A percentile compares a stretch with the other conserved stretches of the same genome.
phyloP scores from a whole-genome alignment of 2,113 vertebrate species.

The Perca schrenkii region DNA sequence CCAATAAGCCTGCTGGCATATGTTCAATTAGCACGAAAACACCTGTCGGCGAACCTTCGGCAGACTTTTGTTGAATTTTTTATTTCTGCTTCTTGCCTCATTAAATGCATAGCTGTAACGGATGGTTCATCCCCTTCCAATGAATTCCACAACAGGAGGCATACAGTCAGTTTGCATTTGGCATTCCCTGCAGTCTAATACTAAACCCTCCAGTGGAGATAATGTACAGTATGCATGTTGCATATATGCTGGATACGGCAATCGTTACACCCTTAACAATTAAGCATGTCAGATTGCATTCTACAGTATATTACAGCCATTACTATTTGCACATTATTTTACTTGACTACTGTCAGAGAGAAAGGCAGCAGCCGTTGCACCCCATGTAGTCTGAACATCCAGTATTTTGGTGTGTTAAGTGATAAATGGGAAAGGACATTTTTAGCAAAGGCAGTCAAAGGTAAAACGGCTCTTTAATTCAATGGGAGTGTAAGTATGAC shows the following conservation, averaged over 20 bases:
- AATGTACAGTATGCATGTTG: constrained; percentile 1
- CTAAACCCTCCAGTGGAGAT: constrained; percentile 21
- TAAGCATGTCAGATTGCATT: constrained; percentile 18
- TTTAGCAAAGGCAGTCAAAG: constrained; percentile 15
- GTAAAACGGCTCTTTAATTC: constrained; percentile 18
- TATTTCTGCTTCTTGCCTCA: constrained; percentile 36
- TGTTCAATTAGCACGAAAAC: constrained; percentile 62
- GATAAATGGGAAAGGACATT: constrained; percentile 18
- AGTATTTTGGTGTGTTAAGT: background rate
- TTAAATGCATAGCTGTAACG: constrained; percentile 30
- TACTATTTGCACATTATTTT: constrained; percentile 16
- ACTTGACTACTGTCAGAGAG: constrained; percentile 13
- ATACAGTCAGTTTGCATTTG: constrained; percentile 12
- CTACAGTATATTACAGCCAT: background rate
- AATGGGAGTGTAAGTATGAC: background rate
- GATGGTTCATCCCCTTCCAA: background rate
- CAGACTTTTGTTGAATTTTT: constrained; percentile 39
- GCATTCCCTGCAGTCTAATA: constrained; percentile 8
- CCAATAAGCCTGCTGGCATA: constrained; percentile 38
- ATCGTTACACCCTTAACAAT: constrained; percentile 3
- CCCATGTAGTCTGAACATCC: constrained; percentile 5
- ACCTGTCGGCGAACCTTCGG: constrained; percentile 51
- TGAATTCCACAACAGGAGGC: constrained; percentile 14
- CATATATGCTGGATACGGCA: background rate
- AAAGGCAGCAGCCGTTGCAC: constrained; percentile 20